phyloP scores from a whole-genome alignment of 2,888 invertebrate genomes.

The Agrilus biguttatus region DNA sequence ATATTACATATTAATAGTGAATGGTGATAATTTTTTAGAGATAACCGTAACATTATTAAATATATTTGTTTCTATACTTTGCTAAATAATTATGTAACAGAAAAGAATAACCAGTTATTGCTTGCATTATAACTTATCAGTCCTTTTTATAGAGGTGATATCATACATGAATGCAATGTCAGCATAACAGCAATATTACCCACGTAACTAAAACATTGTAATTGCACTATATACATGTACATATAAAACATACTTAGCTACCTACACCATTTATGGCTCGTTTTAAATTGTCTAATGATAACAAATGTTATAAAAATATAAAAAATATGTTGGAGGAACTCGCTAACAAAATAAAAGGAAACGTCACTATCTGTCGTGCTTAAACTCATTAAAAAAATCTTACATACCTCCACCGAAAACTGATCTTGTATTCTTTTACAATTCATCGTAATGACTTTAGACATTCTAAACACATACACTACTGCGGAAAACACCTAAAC shows the following conservation, averaged over 20 bases:
- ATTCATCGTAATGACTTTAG: slow-evolving; percentile 5
- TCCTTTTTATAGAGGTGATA: slow-evolving; percentile 10
- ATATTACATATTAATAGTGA: too few relatives aligned
- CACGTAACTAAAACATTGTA: slow-evolving; percentile 1
- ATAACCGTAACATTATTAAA: too few relatives aligned
- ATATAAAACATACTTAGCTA: background rate
- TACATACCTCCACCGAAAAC: slow-evolving; percentile 8
- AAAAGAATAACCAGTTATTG: background rate
- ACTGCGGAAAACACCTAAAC: slow-evolving; percentile 6
- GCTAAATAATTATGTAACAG: background rate
- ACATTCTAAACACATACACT: slow-evolving; percentile 4
- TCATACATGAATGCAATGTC: slow-evolving; percentile 4
- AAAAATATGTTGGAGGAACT: background rate
- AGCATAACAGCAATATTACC: slow-evolving; percentile 2
- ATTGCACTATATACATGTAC: background rate
- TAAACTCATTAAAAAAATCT: background rate
- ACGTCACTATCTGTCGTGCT: background rate
- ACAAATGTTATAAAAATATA: background rate
- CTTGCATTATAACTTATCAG: background rate
- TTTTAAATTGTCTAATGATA: slow-evolving; percentile 1
- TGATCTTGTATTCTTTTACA: slow-evolving; percentile 7
- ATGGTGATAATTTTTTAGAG: too few relatives aligned
- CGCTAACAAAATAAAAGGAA: background rate
- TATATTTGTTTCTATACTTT: too few relatives aligned
- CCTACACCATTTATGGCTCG: background rate